These are phyloP conservation scores for Panulirus ornatus DNA, from an alignment of 1,140 invertebrate species.

Conservation along the genomic window DNA sequence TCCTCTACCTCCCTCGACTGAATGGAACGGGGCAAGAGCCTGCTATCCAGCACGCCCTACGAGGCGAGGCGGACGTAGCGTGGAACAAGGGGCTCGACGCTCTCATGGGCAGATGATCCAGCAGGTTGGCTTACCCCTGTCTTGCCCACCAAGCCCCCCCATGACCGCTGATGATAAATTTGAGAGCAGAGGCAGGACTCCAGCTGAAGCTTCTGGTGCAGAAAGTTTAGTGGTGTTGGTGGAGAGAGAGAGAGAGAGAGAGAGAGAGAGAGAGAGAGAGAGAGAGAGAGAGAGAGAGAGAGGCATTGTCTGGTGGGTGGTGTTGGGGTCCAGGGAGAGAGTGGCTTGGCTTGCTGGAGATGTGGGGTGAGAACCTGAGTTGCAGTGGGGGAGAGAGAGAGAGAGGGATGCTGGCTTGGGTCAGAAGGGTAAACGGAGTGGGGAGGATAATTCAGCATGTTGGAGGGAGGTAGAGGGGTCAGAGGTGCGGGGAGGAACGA, in stretches of 20 bases:
- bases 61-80: not conserved
- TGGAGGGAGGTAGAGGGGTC: no score
- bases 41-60: not conserved
- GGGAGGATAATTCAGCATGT: no score
- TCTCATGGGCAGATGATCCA: not conserved
- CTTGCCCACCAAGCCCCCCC: not conserved
- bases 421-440: no score
- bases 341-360: not conserved
- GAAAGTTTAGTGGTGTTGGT: not conserved
- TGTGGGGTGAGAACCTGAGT: not conserved
- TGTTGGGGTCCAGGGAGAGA: not conserved
- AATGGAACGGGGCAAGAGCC: constrained; percentile 11
- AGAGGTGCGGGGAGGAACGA: no score
- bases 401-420: not conserved
- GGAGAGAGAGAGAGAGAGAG: no score
- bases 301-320: no score
- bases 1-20: constrained; percentile 34
- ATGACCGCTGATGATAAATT: constrained; percentile 46
- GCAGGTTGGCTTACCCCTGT: not conserved
- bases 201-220: not conserved
- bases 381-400: not conserved
- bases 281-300: no score
- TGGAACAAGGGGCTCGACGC: not conserved
- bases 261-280: no score
- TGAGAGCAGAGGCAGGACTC: constrained; percentile 12